Conservation (phyloP, 2,888 invertebrate species). For the Agrotis ipsilon region DNA sequence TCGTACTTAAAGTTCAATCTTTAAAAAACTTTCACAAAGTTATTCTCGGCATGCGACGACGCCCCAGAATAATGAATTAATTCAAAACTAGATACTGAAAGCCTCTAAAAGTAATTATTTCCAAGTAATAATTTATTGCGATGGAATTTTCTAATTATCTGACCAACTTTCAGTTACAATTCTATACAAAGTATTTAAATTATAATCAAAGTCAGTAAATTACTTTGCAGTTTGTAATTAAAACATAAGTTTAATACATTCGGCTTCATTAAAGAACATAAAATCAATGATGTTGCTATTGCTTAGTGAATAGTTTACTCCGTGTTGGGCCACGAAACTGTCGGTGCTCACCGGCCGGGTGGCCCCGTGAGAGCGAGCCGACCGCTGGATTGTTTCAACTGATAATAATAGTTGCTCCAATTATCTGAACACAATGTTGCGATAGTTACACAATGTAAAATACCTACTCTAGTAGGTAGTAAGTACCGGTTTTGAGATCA, state of each 20-base stretch:
- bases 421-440: slow-evolving; percentile 2
- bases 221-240: not conserved
- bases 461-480: not conserved
- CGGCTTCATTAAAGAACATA: slow-evolving; percentile 4
- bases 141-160: slow-evolving; percentile 52
- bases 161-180: slow-evolving; percentile 26
- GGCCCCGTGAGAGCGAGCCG: not conserved
- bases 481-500: no score
- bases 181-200: slow-evolving; percentile 22
- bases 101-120: slow-evolving; percentile 37
- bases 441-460: not conserved
- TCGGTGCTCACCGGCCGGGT: not conserved
- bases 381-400: slow-evolving; percentile 7
- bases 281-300: slow-evolving; percentile 3
- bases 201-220: slow-evolving; percentile 17
- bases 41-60: slow-evolving; percentile 5
- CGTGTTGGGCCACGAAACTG: slow-evolving; percentile 15
- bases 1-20: slow-evolving; percentile 1
- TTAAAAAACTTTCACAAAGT: slow-evolving; percentile 28
- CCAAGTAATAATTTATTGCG: slow-evolving; percentile 45
- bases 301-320: slow-evolving; percentile 20
- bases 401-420: slow-evolving; percentile 19
- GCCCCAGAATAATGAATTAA: slow-evolving; percentile 34
- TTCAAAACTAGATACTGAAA: slow-evolving; percentile 31
- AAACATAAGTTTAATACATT: not conserved